Conservation (phyloP, 2,888 invertebrate species). For the Erebia epiphron region DNA sequence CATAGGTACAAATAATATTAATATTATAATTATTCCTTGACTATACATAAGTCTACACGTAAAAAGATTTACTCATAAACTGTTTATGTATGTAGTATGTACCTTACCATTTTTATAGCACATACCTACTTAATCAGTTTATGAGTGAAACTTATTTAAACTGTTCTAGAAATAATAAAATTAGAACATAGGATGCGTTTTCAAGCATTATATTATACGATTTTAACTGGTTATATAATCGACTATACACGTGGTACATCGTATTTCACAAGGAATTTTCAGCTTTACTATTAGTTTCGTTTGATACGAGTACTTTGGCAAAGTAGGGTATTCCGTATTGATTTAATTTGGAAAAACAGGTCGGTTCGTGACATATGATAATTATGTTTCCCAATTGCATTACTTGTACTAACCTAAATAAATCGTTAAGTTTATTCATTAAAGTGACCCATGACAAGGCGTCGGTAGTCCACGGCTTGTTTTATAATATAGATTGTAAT, state of each 20-base stretch:
- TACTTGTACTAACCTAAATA: conserved; percentile 35
- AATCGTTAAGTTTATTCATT: conserved; percentile 38
- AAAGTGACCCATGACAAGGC: conserved; percentile 30
- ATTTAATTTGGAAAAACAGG: conserved; percentile 37
- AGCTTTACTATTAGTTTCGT: not conserved
- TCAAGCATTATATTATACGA: not conserved
- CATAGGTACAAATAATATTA: no score
- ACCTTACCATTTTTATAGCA: no score
- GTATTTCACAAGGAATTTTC: no score
- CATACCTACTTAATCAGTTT: no score
- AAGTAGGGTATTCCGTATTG: conserved; percentile 14
- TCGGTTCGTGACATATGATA: conserved; percentile 48
- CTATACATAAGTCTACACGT: no score
- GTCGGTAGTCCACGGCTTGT: not conserved
- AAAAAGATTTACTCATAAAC: no score
- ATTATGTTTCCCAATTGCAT: conserved; percentile 45
- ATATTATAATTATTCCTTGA: no score
- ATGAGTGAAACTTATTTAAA: no score
- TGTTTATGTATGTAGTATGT: no score
- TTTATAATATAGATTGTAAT: no score
- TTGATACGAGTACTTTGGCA: conserved; percentile 3
- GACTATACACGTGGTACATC: not conserved
- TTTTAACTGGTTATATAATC: not conserved
- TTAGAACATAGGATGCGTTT: not conserved
- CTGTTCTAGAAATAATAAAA: no score